phyloP scores from a whole-genome alignment of 2,797 vertebrate species.

The Lagodon rhomboides region DNA sequence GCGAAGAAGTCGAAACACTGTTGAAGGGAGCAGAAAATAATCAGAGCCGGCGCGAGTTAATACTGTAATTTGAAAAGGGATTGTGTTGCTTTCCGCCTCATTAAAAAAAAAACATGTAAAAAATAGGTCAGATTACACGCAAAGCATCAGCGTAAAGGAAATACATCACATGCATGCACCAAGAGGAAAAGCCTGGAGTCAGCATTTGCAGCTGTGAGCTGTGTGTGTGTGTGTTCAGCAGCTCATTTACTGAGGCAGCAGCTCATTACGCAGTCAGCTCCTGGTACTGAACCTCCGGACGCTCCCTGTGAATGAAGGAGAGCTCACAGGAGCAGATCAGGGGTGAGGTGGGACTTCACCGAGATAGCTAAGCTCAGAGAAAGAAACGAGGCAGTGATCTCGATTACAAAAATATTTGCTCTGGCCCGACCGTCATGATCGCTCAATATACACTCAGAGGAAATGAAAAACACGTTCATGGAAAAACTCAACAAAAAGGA shows the following conservation, averaged over 20 bases:
- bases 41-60: neutral
- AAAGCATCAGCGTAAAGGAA: neutral
- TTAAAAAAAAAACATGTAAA: neutral
- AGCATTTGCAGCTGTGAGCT: neutral
- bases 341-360: neutral
- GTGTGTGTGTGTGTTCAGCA: neutral
- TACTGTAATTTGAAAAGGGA: neutral
- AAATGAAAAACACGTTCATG: neutral
- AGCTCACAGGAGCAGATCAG: neutral
- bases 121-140: neutral
- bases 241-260: neutral
- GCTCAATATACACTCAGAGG: neutral
- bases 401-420: neutral
- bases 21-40: conserved; percentile 12
- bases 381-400: neutral
- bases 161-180: neutral
- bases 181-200: neutral
- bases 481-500: neutral
- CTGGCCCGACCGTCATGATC: neutral
- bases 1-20: conserved; percentile 11
- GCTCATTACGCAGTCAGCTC: neutral
- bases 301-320: neutral
- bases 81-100: neutral
- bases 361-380: neutral
- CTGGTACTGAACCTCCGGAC: conserved; percentile 6